Evolutionary conservation across 2,888 invertebrate species (phyloP).

Genomic region (Watsonalla cultraria): DNA sequence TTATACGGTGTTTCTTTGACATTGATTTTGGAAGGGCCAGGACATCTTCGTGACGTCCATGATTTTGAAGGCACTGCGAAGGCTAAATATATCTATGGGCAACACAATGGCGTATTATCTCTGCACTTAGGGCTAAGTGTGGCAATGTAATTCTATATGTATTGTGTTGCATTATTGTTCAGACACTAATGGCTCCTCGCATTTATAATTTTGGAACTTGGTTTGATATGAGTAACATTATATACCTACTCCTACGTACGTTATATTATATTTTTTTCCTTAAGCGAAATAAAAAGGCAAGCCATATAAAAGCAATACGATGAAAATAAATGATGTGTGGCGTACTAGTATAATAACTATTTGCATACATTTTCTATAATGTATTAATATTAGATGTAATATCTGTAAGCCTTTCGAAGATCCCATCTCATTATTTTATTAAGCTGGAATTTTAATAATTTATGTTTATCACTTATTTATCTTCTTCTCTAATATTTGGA

Average conservation of each 20-base stretch:
- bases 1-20: constrained; percentile 63
- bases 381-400: too few species aligned
- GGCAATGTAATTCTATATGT: constrained; percentile 15
- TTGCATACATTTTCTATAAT: too few species aligned
- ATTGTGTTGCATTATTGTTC: constrained; percentile 9
- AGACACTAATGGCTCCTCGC: neutral
- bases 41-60: constrained; percentile 44
- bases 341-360: too few species aligned
- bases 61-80: constrained; percentile 21
- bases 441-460: too few species aligned
- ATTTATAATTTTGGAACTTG: neutral
- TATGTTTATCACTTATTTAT: too few species aligned
- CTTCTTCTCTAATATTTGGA: too few species aligned
- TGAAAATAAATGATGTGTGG: too few species aligned
- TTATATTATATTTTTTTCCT: neutral
- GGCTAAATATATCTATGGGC: constrained; percentile 31
- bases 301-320: too few species aligned
- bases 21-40: constrained; percentile 61
- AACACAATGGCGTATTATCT: constrained; percentile 40
- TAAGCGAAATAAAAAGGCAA: neutral
- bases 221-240: too few species aligned
- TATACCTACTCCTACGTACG: neutral
- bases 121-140: constrained; percentile 23
- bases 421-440: too few species aligned
- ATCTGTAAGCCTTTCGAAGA: too few species aligned